Evolutionary conservation across 2,888 invertebrate genomes (phyloP).

Genomic region (Drosophila nr. perissopoda): DNA sequence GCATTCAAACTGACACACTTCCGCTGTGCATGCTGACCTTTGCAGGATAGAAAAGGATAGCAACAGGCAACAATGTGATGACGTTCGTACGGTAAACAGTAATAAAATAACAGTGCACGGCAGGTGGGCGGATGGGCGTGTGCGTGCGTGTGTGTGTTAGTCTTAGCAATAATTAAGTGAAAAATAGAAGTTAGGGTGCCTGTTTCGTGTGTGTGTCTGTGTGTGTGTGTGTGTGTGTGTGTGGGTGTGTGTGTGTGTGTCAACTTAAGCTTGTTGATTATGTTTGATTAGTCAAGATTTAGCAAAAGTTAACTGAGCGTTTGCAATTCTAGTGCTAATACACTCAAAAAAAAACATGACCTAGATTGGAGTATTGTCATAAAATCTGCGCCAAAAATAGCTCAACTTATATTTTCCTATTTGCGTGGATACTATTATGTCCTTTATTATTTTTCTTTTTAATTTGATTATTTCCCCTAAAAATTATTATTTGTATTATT

Average conservation of each 20-base stretch:
- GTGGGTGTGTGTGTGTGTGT: constrained; percentile 32
- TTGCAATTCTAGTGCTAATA: constrained; percentile 16
- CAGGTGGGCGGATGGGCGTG: constrained; percentile 50
- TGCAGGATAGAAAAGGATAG: constrained; percentile 38
- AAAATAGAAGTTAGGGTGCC: constrained; percentile 65
- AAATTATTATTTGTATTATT: not conserved
- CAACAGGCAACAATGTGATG: constrained; percentile 22
- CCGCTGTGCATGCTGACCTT: constrained; percentile 40
- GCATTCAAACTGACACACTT: constrained; percentile 71
- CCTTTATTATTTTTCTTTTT: not conserved
- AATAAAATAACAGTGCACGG: constrained; percentile 70
- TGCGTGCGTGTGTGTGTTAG: constrained; percentile 31
- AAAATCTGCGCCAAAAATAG: not conserved
- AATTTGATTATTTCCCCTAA: not conserved
- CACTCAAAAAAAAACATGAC: not conserved
- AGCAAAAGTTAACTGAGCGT: constrained; percentile 40
- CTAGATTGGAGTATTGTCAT: not conserved
- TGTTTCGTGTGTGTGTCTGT: constrained; percentile 5
- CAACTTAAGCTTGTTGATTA: constrained; percentile 74
- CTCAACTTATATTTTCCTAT: not conserved
- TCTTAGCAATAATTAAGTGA: constrained; percentile 75
- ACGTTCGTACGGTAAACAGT: constrained; percentile 68
- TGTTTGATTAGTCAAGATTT: constrained; percentile 75
- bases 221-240: constrained; percentile 30
- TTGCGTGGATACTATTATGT: not conserved